phyloP scores from a whole-genome alignment of 1,140 invertebrate species.

The Hyles vespertilio region DNA sequence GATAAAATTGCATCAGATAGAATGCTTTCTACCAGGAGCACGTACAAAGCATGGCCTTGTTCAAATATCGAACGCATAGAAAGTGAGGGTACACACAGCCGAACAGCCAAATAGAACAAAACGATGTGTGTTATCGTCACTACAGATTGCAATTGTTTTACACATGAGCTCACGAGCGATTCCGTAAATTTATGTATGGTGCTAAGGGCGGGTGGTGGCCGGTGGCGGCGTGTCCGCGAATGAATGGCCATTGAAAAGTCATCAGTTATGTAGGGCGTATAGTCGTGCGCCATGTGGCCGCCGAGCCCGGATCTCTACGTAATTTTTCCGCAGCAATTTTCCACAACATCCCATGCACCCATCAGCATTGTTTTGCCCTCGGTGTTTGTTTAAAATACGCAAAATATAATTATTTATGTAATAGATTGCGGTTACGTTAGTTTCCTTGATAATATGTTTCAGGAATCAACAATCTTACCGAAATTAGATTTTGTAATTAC shows the following conservation, averaged over 20 bases:
- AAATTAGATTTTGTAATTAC: too few relatives aligned
- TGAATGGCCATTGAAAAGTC: slow-evolving; percentile 71
- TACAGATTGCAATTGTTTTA: slow-evolving; percentile 27
- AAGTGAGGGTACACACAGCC: too few relatives aligned
- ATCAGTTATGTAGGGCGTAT: slow-evolving; percentile 70
- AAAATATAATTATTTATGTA: too few relatives aligned
- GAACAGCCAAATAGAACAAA: too few relatives aligned
- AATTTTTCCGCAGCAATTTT: slow-evolving; percentile 66
- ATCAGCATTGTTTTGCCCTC: slow-evolving; percentile 34
- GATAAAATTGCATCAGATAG: too few relatives aligned
- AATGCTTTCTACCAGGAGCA: too few relatives aligned
- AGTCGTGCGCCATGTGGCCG: slow-evolving; percentile 64
- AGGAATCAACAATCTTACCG: too few relatives aligned
- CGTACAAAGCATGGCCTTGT: too few relatives aligned
- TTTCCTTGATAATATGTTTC: too few relatives aligned
- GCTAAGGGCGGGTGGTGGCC: slow-evolving; percentile 21
- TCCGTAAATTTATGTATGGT: slow-evolving; percentile 32
- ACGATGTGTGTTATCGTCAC: too few relatives aligned
- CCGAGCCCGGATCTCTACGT: slow-evolving; percentile 43
- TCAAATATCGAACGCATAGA: too few relatives aligned
- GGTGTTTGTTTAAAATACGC: slow-evolving; percentile 35
- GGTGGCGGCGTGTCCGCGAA: slow-evolving; percentile 36
- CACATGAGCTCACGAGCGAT: slow-evolving; percentile 25
- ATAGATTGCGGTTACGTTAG: too few relatives aligned
- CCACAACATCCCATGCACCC: slow-evolving; percentile 59